Base-by-base conservation (phyloP, 2,113 vertebrate genomes). In the Meleagris gallopavo region DNA sequence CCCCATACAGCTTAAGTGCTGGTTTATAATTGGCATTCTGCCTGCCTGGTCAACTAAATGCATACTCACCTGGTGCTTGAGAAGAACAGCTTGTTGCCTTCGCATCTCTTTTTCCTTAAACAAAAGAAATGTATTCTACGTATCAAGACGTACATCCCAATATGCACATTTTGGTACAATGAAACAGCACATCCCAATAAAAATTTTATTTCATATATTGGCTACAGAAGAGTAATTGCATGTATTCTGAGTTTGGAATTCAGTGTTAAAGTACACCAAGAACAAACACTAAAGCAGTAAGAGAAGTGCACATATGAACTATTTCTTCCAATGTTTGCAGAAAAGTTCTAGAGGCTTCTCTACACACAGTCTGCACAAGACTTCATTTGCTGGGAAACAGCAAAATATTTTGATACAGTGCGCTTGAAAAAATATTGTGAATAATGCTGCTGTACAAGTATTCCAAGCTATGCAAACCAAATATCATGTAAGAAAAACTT, bases 31-130 rank as follows among this genome's bases (percentile, higher is more conserved):
- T 57, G 66, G 69, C 76, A 93, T 90, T 91, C 60, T 55, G 78
- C 43, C 17, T 75, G 36, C 36, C 72, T 34, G 36, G 41, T 57
- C 64, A 85, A 88, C 27, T 10, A 1, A 89, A 57, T 4, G 5
- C 32, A 72, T 94, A 98, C 98, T 81, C 97, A 99, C 99, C 99
- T 99, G 99, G 90, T 99, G 99, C 93, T 99, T 99, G 91, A 99
- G 95, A 90, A 99, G 98, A 91, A 99, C 98, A 41, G 99, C 98
- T 78, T 99, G 99, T 54, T 99, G 98, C 96, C 99, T 97, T 81
- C 98, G 98, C 97, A 99, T 98, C 96, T 99, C 99, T 85, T 98
- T 99, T 94, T 99, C 99, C 99, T 99, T 97, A 72, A 97, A 98
- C 75, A 94, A 88, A 97, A 97, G 73, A 88, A 94, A 34, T 9